Evolutionary conservation across 2,113 vertebrate genomes (phyloP).

Genomic region (Apteryx owenii): DNA sequence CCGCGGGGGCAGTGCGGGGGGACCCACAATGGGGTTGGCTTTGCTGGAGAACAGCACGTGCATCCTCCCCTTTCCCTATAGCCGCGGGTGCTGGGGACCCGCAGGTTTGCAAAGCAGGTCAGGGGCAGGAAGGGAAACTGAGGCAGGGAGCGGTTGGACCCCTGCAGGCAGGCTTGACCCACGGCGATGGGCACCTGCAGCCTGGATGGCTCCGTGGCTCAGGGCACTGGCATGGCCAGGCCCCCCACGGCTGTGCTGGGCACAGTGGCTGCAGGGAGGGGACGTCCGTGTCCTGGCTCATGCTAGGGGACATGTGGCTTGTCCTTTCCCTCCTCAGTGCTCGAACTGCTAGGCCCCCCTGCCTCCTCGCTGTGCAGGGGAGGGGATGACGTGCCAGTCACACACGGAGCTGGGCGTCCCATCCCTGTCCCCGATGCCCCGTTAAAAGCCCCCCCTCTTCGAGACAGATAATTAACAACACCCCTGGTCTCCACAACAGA

Average conservation of each 20-base stretch:
- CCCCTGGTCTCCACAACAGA: neutral
- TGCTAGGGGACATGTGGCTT: neutral
- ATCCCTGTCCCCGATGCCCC: neutral
- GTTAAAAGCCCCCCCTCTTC: neutral
- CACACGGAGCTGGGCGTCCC: neutral
- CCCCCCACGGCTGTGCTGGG: fast-evolving
- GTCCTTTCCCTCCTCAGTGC: neutral
- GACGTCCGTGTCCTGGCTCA: neutral
- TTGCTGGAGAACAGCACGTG: neutral
- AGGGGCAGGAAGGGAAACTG: neutral
- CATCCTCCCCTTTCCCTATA: neutral
- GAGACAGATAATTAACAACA: neutral
- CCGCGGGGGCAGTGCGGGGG: fast-evolving
- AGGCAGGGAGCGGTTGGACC: neutral
- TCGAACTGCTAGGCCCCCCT: neutral
- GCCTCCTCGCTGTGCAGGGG: fast-evolving
- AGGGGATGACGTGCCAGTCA: neutral
- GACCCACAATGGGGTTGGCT: fast-evolving
- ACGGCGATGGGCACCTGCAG: neutral
- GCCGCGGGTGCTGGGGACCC: neutral
- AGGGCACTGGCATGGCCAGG: neutral
- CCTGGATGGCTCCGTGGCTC: neutral
- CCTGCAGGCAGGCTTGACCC: neutral
- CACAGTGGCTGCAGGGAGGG: neutral
- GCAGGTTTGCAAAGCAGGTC: neutral